Percentiles rank a stretch among this genome's conserved stretches.
These are phyloP conservation scores for Leptinotarsa texana DNA, from an alignment of 1,140 invertebrate species.

Conservation along the genomic window DNA sequence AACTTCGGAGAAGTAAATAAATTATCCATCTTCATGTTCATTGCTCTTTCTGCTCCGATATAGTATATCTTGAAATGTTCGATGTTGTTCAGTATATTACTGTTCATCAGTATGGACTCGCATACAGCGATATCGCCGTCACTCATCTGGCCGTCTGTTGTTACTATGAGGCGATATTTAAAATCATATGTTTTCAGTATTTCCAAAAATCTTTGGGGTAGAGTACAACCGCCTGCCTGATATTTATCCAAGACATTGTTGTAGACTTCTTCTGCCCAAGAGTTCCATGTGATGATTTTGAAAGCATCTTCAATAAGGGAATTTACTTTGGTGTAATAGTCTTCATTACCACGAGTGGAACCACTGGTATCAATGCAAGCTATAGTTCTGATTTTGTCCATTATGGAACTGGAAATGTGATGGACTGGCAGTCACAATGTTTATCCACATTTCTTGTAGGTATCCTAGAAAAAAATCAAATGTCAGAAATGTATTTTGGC, in stretches of 20 bases:
- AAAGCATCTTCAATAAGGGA: background rate
- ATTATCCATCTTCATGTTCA: conserved; percentile 4
- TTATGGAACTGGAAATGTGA: background rate
- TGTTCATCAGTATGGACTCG: background rate
- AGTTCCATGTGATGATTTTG: background rate
- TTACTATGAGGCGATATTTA: background rate
- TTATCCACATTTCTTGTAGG: too few species aligned
- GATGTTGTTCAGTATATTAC: background rate
- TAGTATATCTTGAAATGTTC: background rate
- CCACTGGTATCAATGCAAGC: background rate
- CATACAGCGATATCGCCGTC: background rate
- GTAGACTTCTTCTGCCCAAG: background rate
- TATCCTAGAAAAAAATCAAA: too few species aligned
- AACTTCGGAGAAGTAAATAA: background rate
- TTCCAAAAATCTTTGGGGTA: background rate
- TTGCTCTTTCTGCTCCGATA: background rate
- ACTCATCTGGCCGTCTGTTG: background rate
- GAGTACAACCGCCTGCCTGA: background rate
- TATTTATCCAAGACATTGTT: background rate
- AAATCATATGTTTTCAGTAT: conserved; percentile 1
- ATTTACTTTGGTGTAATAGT: background rate
- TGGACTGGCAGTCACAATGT: too few species aligned
- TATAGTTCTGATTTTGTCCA: background rate
- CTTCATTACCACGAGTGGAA: background rate
- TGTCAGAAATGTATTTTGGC: too few species aligned